Base-by-base conservation (phyloP, 2,888 invertebrate species). In the Epiperipatus broadwayi region DNA sequence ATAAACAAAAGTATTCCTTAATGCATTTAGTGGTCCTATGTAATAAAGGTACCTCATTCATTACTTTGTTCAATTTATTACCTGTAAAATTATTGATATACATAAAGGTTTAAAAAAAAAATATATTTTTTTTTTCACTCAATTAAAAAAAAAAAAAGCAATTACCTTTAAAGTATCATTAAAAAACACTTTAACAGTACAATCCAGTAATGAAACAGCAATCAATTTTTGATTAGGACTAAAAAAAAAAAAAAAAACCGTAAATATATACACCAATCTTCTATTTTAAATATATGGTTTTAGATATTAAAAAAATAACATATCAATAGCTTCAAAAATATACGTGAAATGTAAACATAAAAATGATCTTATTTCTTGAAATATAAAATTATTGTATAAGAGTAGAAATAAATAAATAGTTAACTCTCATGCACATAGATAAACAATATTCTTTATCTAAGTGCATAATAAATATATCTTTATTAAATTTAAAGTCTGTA, bases 181-280 rank as follows among this genome's bases (percentile, higher is more conserved):
- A 55, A 87, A 95, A 63, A 89, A 93, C 49, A 97, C 75, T 60
- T 89, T 87, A 0, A 93, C 83, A 0, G 91, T 95, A 5, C 76
- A 78, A 61, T 97, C 93, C 31, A 95, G 64, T 4, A 95, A 63
- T 0, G 87, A 78, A 4, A 80, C 83, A 0, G 89, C 87, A 16
- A 97, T 61, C 51, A 84, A 79, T 60, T 77, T 78, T 51, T 72
- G 73, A 58, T 91, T 79, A 0, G 81, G 78, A 48, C 81, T 80
- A 34, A 81, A 47, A 46, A 22, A 35, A 28, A 40, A 41, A 33
- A 41, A n/a, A 35, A 34, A 37, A 43, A 27, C n/a, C 14, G 8
- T 25, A 14, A 36, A 34, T 18, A 25, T 25, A 25, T 10, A 8
- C 31, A n/a, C n/a, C n/a, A n/a, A n/a, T n/a, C n/a, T n/a, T n/a